Conservation (phyloP, 2,888 invertebrate genomes). For the Rotaria sp. region DNA sequence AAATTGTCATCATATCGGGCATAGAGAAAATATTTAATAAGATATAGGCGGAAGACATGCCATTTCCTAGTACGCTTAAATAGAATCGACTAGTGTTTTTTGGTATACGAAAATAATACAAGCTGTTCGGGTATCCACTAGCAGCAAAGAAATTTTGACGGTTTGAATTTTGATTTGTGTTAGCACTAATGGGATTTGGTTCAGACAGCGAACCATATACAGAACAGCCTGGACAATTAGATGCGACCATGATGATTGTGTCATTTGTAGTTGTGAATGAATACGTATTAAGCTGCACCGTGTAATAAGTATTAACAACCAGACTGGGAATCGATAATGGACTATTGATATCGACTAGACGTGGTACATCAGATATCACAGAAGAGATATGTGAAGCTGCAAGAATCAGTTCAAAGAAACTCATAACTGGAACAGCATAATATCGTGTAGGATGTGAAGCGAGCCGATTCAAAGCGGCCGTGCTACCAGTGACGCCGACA, state of each 20-base stretch:
- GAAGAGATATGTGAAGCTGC: not conserved
- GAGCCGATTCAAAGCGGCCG: not conserved
- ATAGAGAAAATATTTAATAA: not conserved
- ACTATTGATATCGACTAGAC: not conserved
- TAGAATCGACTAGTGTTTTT: not conserved
- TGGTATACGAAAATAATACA: not conserved
- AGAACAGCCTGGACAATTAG: not conserved
- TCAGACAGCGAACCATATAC: not conserved
- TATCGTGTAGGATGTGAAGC: not conserved
- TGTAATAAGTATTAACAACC: not conserved
- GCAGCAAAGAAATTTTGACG: not conserved
- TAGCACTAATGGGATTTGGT: not conserved
- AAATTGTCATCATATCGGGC: not conserved
- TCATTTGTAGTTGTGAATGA: not conserved
- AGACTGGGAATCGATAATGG: not conserved
- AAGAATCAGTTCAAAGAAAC: not conserved
- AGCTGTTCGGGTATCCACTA: not conserved
- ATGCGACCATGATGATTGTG: not conserved
- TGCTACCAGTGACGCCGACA: not conserved
- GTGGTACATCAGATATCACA: not conserved
- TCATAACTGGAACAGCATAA: not conserved
- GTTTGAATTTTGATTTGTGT: not conserved
- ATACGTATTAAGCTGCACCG: not conserved
- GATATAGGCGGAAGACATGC: not conserved
- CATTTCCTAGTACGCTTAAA: not conserved